phyloP scores from a whole-genome alignment of 2,113 vertebrate genomes.

The Oryzias woworae region DNA sequence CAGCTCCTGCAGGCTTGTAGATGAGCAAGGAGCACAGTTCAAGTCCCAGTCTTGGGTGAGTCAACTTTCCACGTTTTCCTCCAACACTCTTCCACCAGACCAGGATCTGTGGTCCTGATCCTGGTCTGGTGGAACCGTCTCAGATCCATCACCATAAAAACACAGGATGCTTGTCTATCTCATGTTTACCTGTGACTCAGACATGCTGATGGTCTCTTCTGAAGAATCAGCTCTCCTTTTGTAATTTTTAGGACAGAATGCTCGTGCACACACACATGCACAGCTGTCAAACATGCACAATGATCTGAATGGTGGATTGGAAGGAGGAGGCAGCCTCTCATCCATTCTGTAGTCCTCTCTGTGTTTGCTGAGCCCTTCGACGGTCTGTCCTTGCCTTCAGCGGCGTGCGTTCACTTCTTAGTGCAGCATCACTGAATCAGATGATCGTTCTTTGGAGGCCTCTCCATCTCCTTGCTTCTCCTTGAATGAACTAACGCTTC shows the following conservation, averaged over 20 bases:
- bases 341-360: constrained; percentile 52
- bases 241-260: constrained; percentile 25
- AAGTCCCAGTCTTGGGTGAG: constrained; percentile 75
- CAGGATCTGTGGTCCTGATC: too few relatives aligned
- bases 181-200: constrained; percentile 11
- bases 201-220: constrained; percentile 20
- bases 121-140: too few relatives aligned
- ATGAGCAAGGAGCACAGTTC: constrained; percentile 57
- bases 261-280: constrained; percentile 17
- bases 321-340: constrained; percentile 38
- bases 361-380: constrained; percentile 17
- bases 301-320: constrained; percentile 43
- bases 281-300: constrained; percentile 50
- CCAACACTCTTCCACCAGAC: constrained; percentile 2
- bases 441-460: background rate
- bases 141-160: background rate
- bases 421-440: constrained; percentile 10
- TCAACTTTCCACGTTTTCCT: constrained; percentile 21
- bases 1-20: constrained; percentile 39
- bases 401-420: background rate
- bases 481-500: too few relatives aligned
- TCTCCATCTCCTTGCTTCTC: too few relatives aligned
- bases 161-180: constrained; percentile 10
- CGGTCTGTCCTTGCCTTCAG: constrained; percentile 3
- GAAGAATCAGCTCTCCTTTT: constrained; percentile 48